Base-by-base conservation (phyloP, 2,113 vertebrate genomes). In the Mus pahari region DNA sequence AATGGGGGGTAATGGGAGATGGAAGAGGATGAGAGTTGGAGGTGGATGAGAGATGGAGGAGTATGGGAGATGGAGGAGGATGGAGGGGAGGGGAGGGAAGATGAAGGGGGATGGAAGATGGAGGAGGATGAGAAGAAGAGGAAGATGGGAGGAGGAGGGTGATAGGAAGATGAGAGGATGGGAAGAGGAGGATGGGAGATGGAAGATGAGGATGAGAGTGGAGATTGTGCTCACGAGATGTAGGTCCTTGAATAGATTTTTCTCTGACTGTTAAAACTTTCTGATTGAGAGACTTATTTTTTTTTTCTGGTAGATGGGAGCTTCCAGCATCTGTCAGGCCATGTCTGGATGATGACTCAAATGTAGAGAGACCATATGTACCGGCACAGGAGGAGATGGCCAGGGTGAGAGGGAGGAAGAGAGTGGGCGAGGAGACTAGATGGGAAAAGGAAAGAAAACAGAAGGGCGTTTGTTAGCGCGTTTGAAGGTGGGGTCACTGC, bases 21-120 rank as follows among this genome's bases (percentile, higher is more conserved):
- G 62, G 62, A 11, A 6, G 58, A 5, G 24, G 66, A 68, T 33
- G 31, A 13, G 13, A 36, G 11, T 31, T 12, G 24, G 60, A 62
- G 66, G 31, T 0, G 28, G 31, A 0, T 12, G 4, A 11, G 28
- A 33, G 0, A 5, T 11, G 31, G 66, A 68, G 6, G 7, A n/a
- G 7, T 31, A 73, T 39, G 19, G 70, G 36, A 71, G 12, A 33
- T 5, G 66, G 31, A 68, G 66, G 10, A 28, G 26, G 26, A 12
- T 64, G 24, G 26, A 28, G 12, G 4, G 28, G 28, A 5, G 64
- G 11, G 26, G 64, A 31, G 2, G 28, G 26, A 4, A 13, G 28
- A 4, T 9, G 24, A 28, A 31, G 24, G 4, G 22, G 11, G 28
- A 13, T 12, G 64, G 64, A 28, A 31, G 7, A 2, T 24, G 58